Evolutionary conservation across 2,888 invertebrate species (phyloP).

Genomic region (Latrodectus elegans): DNA sequence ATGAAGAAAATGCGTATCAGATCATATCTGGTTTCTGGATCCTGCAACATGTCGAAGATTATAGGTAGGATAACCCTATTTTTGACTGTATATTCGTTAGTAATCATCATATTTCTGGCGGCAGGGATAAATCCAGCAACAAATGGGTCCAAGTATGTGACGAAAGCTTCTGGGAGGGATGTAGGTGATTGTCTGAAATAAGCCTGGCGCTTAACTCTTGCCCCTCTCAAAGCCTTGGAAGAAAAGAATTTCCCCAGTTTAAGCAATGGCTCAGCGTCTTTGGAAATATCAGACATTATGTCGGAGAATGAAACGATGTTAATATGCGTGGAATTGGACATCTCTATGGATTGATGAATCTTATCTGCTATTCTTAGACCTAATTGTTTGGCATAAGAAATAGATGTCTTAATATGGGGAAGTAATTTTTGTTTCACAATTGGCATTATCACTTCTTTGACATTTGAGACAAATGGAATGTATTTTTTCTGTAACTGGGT

Average conservation of each 20-base stretch:
- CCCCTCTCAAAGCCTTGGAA: not conserved
- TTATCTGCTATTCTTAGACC: not conserved
- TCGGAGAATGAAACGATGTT: constrained; percentile 24
- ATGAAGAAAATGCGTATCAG: constrained; percentile 10
- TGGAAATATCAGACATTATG: constrained; percentile 9
- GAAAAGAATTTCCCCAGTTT: not conserved
- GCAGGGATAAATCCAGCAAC: not conserved
- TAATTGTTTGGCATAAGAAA: not conserved
- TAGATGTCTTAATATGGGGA: constrained; percentile 1
- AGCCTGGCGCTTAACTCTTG: not conserved
- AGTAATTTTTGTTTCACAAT: constrained; percentile 1
- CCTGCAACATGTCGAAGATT: constrained; percentile 25
- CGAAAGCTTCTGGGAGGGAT: not conserved
- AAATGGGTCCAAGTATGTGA: not conserved
- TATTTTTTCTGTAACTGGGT: not conserved
- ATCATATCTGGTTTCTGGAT: constrained; percentile 23
- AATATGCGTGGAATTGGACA: constrained; percentile 45
- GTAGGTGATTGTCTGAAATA: not conserved
- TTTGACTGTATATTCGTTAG: not conserved
- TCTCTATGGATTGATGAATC: constrained; percentile 17
- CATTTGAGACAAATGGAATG: not conserved
- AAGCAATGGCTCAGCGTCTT: constrained; percentile 1
- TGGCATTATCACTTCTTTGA: constrained; percentile 2
- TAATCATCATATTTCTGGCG: not conserved
- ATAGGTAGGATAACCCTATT: constrained; percentile 17